These are phyloP conservation scores for Eledone cirrhosa DNA, from an alignment of 2,888 invertebrate species.

Conservation along the genomic window DNA sequence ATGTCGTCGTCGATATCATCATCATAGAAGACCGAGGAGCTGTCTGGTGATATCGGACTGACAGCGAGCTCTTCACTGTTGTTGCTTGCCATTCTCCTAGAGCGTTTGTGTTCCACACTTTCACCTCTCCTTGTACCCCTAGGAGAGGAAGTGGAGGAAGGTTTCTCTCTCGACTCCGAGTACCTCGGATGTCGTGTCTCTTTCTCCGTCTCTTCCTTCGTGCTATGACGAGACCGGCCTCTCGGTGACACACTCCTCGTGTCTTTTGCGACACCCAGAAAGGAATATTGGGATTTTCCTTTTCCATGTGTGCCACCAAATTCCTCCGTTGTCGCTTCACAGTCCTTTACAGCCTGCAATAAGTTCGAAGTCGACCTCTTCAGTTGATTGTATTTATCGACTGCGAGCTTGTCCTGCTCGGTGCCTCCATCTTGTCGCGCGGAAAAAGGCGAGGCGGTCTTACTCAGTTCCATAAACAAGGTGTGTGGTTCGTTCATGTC, in stretches of 20 bases:
- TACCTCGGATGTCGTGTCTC: too few relatives aligned
- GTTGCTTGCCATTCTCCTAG: neutral
- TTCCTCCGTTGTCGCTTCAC: neutral
- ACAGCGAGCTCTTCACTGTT: neutral
- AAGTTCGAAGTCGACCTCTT: neutral
- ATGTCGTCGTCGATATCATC: neutral
- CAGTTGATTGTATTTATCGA: conserved; percentile 13
- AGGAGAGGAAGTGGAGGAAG: too few relatives aligned
- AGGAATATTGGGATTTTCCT: too few relatives aligned
- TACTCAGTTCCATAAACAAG: conserved; percentile 12
- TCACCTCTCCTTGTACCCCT: too few relatives aligned
- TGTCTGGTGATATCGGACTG: neutral
- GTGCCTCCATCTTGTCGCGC: neutral
- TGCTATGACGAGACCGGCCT: too few relatives aligned
- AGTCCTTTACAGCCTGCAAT: neutral
- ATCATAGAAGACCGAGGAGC: conserved; percentile 15
- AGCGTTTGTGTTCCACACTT: too few relatives aligned
- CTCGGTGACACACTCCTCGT: neutral
- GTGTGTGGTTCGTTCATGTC: neutral
- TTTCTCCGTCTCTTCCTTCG: too few relatives aligned
- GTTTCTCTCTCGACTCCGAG: too few relatives aligned
- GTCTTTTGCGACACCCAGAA: neutral
- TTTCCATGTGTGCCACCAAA: too few relatives aligned
- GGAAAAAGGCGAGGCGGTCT: neutral
- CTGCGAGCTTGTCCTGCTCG: neutral